Conservation (phyloP, 2,888 invertebrate genomes). For the Galerucella calmariensis region DNA sequence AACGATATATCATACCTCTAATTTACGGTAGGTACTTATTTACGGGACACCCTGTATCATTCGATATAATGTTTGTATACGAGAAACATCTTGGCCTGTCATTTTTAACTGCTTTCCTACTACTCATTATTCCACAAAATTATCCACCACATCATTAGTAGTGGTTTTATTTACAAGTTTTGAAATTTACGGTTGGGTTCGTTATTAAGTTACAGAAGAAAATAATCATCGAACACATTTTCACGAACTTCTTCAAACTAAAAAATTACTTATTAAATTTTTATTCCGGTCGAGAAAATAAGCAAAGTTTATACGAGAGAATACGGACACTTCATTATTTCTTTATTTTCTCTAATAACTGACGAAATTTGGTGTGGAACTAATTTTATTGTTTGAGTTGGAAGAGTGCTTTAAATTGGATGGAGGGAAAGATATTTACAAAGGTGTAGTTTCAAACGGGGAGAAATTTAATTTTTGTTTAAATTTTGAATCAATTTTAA, state of each 20-base stretch:
- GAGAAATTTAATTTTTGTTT: background rate
- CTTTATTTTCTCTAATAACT: conserved; percentile 54
- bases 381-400: conserved; percentile 51
- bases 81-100: too few species aligned
- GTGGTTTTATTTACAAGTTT: too few species aligned
- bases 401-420: conserved; percentile 48
- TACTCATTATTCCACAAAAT: too few species aligned
- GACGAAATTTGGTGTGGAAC: conserved; percentile 48
- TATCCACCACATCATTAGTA: too few species aligned
- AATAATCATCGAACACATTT: conserved; percentile 21
- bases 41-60: too few species aligned
- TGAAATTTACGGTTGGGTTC: too few species aligned
- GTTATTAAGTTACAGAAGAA: background rate
- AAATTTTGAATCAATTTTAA: too few species aligned
- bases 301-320: conserved; percentile 64
- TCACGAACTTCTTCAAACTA: conserved; percentile 53
- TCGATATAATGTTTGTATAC: too few species aligned
- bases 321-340: conserved; percentile 61
- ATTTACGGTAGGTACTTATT: too few species aligned
- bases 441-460: background rate
- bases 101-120: too few species aligned
- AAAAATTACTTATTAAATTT: conserved; percentile 60
- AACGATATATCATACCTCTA: too few species aligned
- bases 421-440: conserved; percentile 37
- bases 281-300: conserved; percentile 59